Conservation (phyloP, 2,888 invertebrate genomes). For the Bhutanitis thaidina region DNA sequence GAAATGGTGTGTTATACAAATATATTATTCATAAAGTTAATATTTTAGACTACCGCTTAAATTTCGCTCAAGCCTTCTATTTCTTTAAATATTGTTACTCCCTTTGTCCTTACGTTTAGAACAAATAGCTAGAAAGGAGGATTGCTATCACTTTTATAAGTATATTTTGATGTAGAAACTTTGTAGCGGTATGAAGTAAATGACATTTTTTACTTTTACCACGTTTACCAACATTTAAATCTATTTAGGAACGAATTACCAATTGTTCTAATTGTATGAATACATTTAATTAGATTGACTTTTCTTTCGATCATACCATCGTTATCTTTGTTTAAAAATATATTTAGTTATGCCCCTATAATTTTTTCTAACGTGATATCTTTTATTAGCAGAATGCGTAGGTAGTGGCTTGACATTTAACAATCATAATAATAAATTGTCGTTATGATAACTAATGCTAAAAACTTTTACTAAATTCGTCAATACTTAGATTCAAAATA, state of each 20-base stretch:
- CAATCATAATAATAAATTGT: not conserved
- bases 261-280: too few species aligned
- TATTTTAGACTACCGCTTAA: conserved; percentile 18
- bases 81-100: conserved; percentile 9
- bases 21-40: conserved; percentile 24
- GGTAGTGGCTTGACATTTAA: conserved; percentile 17
- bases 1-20: conserved; percentile 51
- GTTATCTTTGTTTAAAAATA: too few species aligned
- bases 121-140: conserved; percentile 4
- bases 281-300: too few species aligned
- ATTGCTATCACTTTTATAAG: conserved; percentile 24
- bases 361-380: not conserved
- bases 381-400: conserved; percentile 19
- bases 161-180: conserved; percentile 11
- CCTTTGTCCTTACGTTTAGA: conserved; percentile 3
- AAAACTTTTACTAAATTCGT: too few species aligned
- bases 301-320: too few species aligned
- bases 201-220: too few species aligned
- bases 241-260: too few species aligned
- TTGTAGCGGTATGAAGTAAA: conserved; percentile 15
- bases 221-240: too few species aligned
- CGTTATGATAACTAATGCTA: too few species aligned
- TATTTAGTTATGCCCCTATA: too few species aligned
- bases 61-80: conserved; percentile 1
- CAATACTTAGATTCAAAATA: too few species aligned